Evolutionary conservation across 2,113 vertebrate species (phyloP), one percentile per base, ranked within the genome.

Genomic region (Smithornis capensis): DNA sequence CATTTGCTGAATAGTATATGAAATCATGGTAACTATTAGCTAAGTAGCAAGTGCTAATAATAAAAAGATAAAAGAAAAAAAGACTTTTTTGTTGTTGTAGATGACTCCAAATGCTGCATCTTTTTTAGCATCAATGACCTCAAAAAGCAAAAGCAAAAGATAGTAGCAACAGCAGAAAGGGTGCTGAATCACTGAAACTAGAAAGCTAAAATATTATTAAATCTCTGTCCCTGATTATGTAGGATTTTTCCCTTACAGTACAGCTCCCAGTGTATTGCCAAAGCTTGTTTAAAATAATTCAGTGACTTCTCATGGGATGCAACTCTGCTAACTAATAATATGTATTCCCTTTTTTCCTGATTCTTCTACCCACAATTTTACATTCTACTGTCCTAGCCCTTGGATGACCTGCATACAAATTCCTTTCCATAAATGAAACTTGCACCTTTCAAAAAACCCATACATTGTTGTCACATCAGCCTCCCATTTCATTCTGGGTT

Each of bases 1-100:
- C 55, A 95, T 96, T 97, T 97, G 76, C 73, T 89, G 57, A 96
- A 91, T 38, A 90, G 75, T 78, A 27, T 83, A 88, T 47, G 60
- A 60, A 95, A 86, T 68, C 3, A 12, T 23, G 44, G 6, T 38
- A 56, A 27, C 49, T 68, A 42, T 50, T 87, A 87, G 8, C 14
- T 79, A 40, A 85, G 35, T 6, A 5, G 27, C 60, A 56, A 2
- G 2, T 47, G 31, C 47, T 35, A 70, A 23, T 23, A 33, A 19
- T 49, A 28, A 71, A 35, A 74, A 29, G 45, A 68, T 19, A 38
- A 13, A n/a, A n/a, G n/a, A n/a, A n/a, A 5, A 19, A 7, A 24
- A 40, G 13, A 22, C 47, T 7, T 13, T 24, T 45, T 84, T 50
- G 29, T 57, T 88, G 37, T 60, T 60, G 38, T 37, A 65, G 42